A percentile compares a stretch with the other conserved stretches of the same genome.
Conservation (phyloP, 2,113 vertebrate genomes). For the Enhydra lutris region DNA sequence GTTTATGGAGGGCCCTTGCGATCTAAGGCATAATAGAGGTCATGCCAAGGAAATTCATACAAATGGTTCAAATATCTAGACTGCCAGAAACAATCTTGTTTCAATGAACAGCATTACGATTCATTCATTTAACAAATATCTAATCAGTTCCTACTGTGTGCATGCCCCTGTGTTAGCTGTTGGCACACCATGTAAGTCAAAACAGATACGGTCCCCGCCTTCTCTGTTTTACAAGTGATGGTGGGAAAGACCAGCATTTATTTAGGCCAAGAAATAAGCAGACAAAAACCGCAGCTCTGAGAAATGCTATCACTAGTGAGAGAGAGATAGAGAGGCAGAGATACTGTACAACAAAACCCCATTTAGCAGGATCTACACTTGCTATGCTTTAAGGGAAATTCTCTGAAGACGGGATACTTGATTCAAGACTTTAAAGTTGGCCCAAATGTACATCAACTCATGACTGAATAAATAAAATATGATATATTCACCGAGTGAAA, state of each 20-base stretch:
- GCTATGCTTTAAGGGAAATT: neutral
- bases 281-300: neutral
- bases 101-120: conserved; percentile 4
- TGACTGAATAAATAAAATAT: neutral
- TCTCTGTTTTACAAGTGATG: neutral
- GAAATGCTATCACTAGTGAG: neutral
- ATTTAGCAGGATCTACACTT: neutral
- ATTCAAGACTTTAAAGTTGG: neutral
- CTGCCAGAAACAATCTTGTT: conserved; percentile 18
- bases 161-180: neutral
- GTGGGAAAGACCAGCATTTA: neutral
- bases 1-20: neutral
- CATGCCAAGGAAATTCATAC: conserved; percentile 29
- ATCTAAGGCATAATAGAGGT: neutral
- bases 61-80: neutral
- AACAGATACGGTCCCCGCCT: neutral
- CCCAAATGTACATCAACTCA: neutral
- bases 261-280: neutral
- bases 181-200: neutral
- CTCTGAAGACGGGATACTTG: neutral
- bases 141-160: neutral
- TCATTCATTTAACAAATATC: neutral
- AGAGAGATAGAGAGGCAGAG: neutral
- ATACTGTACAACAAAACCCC: neutral
- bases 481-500: neutral